Evolutionary conservation across 2,888 invertebrate species (phyloP).

Genomic region (Terebella lapidaria): DNA sequence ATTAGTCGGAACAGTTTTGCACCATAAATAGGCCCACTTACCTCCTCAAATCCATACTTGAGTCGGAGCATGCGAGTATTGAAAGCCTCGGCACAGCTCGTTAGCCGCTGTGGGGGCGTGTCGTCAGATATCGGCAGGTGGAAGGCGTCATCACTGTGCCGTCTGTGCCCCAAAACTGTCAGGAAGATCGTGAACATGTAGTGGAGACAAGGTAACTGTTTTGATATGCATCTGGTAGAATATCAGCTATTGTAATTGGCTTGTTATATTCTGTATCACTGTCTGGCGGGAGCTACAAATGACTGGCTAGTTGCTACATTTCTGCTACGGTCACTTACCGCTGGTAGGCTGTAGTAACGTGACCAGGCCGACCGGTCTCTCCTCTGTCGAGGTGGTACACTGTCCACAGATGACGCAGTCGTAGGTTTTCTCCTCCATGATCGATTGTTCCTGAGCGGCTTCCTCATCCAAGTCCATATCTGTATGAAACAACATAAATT

Average conservation of each 20-base stretch:
- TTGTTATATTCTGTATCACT: no score
- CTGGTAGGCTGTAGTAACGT: slow-evolving; percentile 82
- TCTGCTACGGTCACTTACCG: no score
- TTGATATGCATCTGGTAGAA: no score
- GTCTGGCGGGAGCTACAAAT: no score
- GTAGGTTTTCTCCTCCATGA: slow-evolving; percentile 56
- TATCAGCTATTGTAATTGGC: no score
- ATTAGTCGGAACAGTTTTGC: no score
- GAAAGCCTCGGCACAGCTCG: slow-evolving; percentile 52
- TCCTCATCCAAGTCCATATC: slow-evolving; percentile 9
- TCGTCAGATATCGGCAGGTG: slow-evolving; percentile 54
- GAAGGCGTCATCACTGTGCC: slow-evolving; percentile 31
- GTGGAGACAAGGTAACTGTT: no score
- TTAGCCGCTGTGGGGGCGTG: slow-evolving; percentile 58
- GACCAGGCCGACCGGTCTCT: slow-evolving; percentile 81
- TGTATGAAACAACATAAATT: background rate
- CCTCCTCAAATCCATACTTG: slow-evolving; percentile 44
- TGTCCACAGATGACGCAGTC: slow-evolving; percentile 95
- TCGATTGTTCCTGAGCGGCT: slow-evolving; percentile 15
- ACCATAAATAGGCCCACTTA: no score
- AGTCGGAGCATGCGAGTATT: slow-evolving; percentile 34
- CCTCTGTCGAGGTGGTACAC: slow-evolving; percentile 76
- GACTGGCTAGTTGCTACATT: no score
- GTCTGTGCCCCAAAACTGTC: slow-evolving; percentile 66
- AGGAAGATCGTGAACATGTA: no score